Evolutionary conservation across 2,888 invertebrate species (phyloP).

Genomic region (Tyria jacobaeae): DNA sequence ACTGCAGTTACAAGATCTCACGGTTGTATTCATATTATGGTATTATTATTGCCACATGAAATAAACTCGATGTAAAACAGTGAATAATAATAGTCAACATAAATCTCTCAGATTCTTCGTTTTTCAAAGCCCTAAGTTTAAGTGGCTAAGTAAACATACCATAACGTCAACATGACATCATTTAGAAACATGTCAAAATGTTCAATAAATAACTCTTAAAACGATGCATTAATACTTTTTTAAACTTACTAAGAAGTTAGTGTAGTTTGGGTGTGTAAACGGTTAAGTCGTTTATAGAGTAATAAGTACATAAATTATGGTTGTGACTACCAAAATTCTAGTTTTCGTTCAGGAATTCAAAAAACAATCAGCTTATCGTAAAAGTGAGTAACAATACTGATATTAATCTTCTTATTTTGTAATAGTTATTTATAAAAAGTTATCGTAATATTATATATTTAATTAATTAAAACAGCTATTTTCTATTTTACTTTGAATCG

Average conservation of each 20-base stretch:
- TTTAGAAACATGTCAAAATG: conserved; percentile 51
- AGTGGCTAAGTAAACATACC: conserved; percentile 48
- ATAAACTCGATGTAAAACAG: conserved; percentile 33
- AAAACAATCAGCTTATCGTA: conserved; percentile 44
- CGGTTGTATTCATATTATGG: too few relatives aligned
- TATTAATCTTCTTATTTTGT: not conserved
- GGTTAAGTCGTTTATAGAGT: conserved; percentile 41
- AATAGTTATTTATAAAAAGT: not conserved
- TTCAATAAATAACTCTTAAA: conserved; percentile 53
- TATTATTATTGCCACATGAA: not conserved
- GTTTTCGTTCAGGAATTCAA: conserved; percentile 56
- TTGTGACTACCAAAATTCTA: conserved; percentile 56
- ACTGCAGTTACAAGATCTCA: not conserved
- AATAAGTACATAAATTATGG: conserved; percentile 45
- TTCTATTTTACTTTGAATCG: not conserved
- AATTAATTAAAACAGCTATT: not conserved
- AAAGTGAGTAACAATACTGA: conserved; percentile 55
- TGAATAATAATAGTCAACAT: conserved; percentile 44
- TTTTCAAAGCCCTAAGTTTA: conserved; percentile 20
- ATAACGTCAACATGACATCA: conserved; percentile 67
- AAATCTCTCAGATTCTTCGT: conserved; percentile 34
- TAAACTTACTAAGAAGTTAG: conserved; percentile 44
- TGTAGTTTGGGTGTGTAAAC: conserved; percentile 41
- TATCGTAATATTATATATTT: not conserved
- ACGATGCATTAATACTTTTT: conserved; percentile 30